Percentiles rank a stretch among this genome's conserved stretches.
These are phyloP conservation scores for Syngnathus scovelli DNA, from an alignment of 2,113 vertebrate genomes.

Conservation along the genomic window DNA sequence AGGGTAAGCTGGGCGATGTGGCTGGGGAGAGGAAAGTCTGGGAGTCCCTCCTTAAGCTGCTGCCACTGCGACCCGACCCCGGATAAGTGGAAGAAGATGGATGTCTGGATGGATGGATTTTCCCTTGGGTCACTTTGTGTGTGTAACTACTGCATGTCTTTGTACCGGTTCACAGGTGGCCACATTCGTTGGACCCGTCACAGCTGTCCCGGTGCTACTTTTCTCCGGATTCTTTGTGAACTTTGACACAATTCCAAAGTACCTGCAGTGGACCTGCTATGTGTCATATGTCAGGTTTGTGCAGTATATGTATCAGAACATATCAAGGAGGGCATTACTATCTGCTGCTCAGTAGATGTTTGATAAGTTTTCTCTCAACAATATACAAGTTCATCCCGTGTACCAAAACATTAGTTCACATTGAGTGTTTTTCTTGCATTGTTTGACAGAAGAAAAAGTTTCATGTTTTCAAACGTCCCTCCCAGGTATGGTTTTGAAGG, in stretches of 20 bases:
- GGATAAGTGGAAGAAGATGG: too few species aligned
- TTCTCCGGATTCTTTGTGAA: constrained; percentile 98
- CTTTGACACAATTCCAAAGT: constrained; percentile 97
- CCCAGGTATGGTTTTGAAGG: constrained; percentile 93
- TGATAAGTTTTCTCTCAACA: not conserved
- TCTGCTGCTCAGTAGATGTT: not conserved
- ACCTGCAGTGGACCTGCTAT: constrained; percentile 95
- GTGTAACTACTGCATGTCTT: not conserved
- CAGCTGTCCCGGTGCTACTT: constrained; percentile 90
- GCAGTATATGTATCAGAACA: not conserved
- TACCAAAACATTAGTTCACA: too few species aligned
- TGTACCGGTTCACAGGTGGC: constrained; percentile 76
- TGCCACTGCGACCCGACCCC: too few species aligned
- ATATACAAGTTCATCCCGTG: not conserved
- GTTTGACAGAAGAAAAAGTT: not conserved
- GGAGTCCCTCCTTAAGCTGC: too few species aligned
- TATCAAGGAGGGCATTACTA: not conserved
- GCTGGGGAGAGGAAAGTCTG: too few species aligned
- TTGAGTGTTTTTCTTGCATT: too few species aligned
- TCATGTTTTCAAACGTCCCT: not conserved
- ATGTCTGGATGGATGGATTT: too few species aligned
- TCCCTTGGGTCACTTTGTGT: not conserved
- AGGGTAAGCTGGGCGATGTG: too few species aligned
- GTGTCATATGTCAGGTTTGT: constrained; percentile 91
- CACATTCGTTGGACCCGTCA: constrained; percentile 91